phyloP scores from a whole-genome alignment of 2,113 vertebrate genomes.

The Anoura caudifer region DNA sequence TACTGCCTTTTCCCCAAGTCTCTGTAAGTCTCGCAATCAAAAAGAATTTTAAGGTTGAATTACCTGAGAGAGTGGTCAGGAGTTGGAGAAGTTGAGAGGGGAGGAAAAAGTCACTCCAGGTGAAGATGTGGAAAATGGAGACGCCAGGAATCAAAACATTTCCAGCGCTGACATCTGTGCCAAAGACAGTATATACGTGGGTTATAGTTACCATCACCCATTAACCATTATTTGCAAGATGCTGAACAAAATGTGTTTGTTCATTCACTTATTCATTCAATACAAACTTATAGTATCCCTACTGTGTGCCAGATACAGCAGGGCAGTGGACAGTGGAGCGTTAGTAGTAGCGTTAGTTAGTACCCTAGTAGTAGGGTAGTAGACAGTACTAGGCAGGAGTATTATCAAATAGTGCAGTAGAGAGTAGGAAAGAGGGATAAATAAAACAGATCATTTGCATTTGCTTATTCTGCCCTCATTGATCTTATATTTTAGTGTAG shows the following conservation, averaged over 20 bases:
- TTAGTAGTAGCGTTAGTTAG: too few species aligned
- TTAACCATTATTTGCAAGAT: background rate
- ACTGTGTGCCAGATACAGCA: background rate
- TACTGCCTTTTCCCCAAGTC: background rate
- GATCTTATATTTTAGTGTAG: background rate
- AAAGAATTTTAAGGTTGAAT: background rate
- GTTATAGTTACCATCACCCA: background rate
- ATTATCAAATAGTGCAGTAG: too few species aligned
- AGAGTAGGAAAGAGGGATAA: background rate
- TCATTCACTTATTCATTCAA: background rate
- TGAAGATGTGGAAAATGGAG: background rate
- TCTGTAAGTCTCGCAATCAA: background rate
- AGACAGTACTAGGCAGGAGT: too few species aligned
- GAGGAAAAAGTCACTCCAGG: background rate
- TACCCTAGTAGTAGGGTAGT: too few species aligned
- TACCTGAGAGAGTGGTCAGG: background rate
- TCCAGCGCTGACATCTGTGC: background rate
- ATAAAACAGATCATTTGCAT: background rate
- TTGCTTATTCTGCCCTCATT: background rate
- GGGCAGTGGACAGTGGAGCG: background rate
- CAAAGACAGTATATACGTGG: background rate
- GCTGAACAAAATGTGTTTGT: background rate
- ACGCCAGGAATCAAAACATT: background rate
- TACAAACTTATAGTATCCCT: background rate
- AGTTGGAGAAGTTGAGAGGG: background rate